phyloP scores from a whole-genome alignment of 2,113 vertebrate genomes.

The Lepus europaeus region DNA sequence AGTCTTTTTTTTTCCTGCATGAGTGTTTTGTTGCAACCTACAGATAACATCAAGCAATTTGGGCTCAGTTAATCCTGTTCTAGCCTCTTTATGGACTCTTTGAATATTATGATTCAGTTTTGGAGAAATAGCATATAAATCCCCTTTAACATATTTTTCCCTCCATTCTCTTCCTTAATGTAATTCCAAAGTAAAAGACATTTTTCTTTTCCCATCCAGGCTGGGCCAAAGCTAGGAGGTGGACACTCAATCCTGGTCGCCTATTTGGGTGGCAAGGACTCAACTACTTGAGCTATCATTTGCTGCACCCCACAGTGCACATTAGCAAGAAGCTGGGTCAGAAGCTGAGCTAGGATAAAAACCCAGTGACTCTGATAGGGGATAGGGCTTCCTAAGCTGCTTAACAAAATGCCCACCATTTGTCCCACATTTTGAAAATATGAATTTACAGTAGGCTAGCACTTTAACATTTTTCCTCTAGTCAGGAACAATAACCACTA shows the following conservation, averaged over 20 bases:
- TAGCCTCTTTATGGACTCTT: neutral
- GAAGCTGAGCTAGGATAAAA: no score
- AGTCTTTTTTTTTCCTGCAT: neutral
- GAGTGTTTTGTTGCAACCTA: neutral
- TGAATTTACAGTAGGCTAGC: neutral
- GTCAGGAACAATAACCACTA: neutral
- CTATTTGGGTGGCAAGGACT: no score
- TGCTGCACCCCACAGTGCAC: no score
- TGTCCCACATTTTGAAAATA: neutral
- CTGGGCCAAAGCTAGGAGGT: no score
- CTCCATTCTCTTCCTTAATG: neutral
- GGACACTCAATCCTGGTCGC: no score
- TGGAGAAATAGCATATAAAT: neutral
- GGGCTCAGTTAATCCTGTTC: neutral
- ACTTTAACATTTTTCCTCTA: constrained; percentile 25
- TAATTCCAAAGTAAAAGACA: neutral
- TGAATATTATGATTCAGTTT: neutral
- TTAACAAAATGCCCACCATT: neutral
- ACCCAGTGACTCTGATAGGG: no score
- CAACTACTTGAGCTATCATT: no score
- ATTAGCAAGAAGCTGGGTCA: no score
- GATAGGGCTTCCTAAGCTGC: no score
- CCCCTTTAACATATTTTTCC: neutral
- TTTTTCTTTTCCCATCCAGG: neutral
- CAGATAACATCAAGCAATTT: neutral